A percentile compares a stretch with the other conserved stretches of the same genome.
phyloP scores from a whole-genome alignment of 2,888 invertebrate genomes.

The Hesperia comma region DNA sequence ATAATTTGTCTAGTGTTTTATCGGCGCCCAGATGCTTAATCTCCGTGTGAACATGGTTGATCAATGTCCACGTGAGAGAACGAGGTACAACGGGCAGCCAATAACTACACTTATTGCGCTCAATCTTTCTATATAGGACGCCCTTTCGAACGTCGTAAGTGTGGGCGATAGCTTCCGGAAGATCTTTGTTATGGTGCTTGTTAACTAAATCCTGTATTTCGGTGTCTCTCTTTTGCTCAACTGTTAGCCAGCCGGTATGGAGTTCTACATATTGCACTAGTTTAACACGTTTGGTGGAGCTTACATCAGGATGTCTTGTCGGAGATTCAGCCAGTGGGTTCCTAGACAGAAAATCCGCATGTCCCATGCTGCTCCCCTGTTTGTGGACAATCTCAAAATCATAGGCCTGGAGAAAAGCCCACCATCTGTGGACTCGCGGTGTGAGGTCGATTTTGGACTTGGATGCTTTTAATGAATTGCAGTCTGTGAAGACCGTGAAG shows the following conservation, averaged over 20 bases:
- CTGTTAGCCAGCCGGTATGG: conserved; percentile 44
- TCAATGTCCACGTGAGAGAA: no score
- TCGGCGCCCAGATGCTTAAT: conserved; percentile 45
- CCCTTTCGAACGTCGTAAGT: no score
- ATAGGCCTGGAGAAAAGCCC: conserved; percentile 7
- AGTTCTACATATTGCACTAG: conserved; percentile 33
- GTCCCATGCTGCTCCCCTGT: background rate
- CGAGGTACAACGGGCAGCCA: conserved; percentile 48
- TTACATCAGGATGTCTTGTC: no score
- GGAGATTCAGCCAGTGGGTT: conserved; percentile 17
- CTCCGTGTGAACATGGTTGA: no score
- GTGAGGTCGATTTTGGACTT: conserved; percentile 39
- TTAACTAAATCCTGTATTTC: conserved; percentile 43
- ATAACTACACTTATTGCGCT: conserved; percentile 36
- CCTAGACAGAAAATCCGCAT: conserved; percentile 35
- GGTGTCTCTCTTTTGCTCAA: conserved; percentile 47
- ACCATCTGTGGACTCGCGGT: conserved; percentile 16
- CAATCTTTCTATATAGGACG: conserved; percentile 46
- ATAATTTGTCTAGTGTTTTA: conserved; percentile 48
- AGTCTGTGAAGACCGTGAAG: no score
- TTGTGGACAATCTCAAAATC: conserved; percentile 11
- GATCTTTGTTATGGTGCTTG: conserved; percentile 27
- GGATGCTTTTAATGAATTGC: conserved; percentile 45
- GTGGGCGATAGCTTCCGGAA: conserved; percentile 13
- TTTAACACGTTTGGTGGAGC: no score